Base-by-base conservation (phyloP, 1,140 invertebrate genomes). In the Archegozetes longisetosus region DNA sequence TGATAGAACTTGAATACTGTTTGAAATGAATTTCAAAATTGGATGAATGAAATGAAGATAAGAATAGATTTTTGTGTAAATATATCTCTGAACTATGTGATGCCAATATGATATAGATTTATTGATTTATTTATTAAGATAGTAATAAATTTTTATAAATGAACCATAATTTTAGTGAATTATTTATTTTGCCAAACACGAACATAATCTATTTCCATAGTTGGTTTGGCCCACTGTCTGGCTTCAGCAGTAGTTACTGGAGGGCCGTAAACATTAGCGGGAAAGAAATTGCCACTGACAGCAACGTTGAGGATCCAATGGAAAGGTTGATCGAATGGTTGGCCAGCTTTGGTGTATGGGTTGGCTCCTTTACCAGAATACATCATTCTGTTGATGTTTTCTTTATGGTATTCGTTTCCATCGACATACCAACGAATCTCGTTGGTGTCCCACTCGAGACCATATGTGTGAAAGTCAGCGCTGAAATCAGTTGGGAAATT, bases 401-500 rank as follows among this genome's bases (percentile, higher is more conserved):
- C 2, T 12, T 29, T 51, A 12, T 23, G 24, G 20, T 23, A 27
- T 47, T 26, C n/a, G 22, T 60, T 12, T n/a, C 49, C 54, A 50
- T 64, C 62, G 12, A 63, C 26, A 12, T 13, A 29, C 63, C 63
- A 72, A 65, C 52, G 65, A 27, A 72, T 69, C 20, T 61, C 54
- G 28, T 65, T 61, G 52, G 66, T 62, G 54, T 67, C 65, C 70
- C 71, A 72, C 49, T 69, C 65, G 3, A 72, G 47, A 13, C 25
- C 64, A 57, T 66, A 72, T 27, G 61, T 67, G 54, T 72, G 69
- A 54, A 71, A 72, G 32, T 58, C 62, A 28, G 68, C 68, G 6
- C 25, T 27, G 26, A 63, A 62, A 28, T 27, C n/a, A 22, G 23
- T n/a, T 6, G 2, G 20, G 20, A 48, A 54, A 1, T 47, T 22